Evolutionary conservation across 2,888 invertebrate species (phyloP), one percentile per base, ranked within the genome.

Genomic region (Cerastis leucographa): DNA sequence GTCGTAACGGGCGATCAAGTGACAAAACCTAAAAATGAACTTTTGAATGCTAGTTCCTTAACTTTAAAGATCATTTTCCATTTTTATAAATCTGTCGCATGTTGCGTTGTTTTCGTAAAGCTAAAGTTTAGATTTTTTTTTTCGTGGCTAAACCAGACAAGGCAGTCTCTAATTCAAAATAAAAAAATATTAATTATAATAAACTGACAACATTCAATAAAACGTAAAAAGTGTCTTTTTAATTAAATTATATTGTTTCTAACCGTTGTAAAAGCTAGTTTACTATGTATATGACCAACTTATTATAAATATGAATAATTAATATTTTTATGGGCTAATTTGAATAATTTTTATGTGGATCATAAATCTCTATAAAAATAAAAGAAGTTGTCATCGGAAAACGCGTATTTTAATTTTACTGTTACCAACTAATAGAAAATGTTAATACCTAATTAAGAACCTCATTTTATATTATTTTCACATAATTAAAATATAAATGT

Each of bases 251-350:
- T 69, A 75, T 77, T 71, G 80, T 86, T 59, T 61, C 17, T 66
- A 25, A 56, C 40, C n/a, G 56, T 64, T 70, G 42, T 74, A 59
- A 68, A 66, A 29, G 25, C 44, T 80, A 29, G 71, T 80, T 71
- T 81, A 78, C 67, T 49, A 51, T 3, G 17, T 75, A 69, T 49
- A 68, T n/a, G 65, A 44, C 7, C 44, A 68, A 74, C 19, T 49
- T 76, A 77, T 72, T 74, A 79, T 70, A 80, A 82, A 78, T 44
- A 65, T 76, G 64, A 78, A 81, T 83, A 80, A 80, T 88, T 75
- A 78, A 76, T 83, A 70, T 67, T 62, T 75, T 74, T 66, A 81
- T 62, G 56, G 49, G 71, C 59, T 76, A 56, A 81, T 84, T 87
- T 80, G 54, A 80, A 74, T 86, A 78, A 65, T 67, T 71, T 76